phyloP scores from a whole-genome alignment of 2,797 vertebrate species.

The Bradypodion pumilum region DNA sequence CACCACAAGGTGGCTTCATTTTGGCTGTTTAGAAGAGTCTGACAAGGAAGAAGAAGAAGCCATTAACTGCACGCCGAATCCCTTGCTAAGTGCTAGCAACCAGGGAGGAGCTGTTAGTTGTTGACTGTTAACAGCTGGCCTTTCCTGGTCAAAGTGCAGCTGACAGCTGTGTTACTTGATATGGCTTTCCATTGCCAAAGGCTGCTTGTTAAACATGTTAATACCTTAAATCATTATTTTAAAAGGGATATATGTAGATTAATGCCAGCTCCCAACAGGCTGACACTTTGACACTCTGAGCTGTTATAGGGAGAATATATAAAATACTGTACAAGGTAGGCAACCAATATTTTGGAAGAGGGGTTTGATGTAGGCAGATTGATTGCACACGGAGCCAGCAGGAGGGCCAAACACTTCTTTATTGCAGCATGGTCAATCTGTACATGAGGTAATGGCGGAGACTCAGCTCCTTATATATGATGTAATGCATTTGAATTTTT shows the following conservation, averaged over 20 bases:
- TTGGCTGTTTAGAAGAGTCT: too few relatives aligned
- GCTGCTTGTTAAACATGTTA: slow-evolving; percentile 1
- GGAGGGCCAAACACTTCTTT: too few relatives aligned
- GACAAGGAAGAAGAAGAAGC: too few relatives aligned
- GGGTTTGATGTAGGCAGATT: too few relatives aligned
- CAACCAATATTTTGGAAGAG: neutral
- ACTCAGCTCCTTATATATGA: too few relatives aligned
- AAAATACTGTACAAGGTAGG: neutral
- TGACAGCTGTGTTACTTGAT: slow-evolving; percentile 24
- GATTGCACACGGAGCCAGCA: too few relatives aligned
- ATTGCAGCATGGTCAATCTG: too few relatives aligned
- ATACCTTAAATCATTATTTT: slow-evolving; percentile 14
- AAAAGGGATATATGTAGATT: neutral
- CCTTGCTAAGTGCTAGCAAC: neutral
- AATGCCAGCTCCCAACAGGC: neutral
- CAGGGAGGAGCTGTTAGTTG: neutral
- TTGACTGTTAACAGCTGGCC: slow-evolving; percentile 3
- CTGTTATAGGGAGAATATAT: neutral
- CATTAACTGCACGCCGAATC: neutral
- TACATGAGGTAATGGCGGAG: too few relatives aligned
- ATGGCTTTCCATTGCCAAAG: neutral
- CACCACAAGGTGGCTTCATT: too few relatives aligned
- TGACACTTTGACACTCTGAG: neutral
- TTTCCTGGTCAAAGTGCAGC: slow-evolving; percentile 19
- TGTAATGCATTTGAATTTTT: too few relatives aligned